Conservation (phyloP, 2,113 vertebrate genomes). For the Mirza zaza region DNA sequence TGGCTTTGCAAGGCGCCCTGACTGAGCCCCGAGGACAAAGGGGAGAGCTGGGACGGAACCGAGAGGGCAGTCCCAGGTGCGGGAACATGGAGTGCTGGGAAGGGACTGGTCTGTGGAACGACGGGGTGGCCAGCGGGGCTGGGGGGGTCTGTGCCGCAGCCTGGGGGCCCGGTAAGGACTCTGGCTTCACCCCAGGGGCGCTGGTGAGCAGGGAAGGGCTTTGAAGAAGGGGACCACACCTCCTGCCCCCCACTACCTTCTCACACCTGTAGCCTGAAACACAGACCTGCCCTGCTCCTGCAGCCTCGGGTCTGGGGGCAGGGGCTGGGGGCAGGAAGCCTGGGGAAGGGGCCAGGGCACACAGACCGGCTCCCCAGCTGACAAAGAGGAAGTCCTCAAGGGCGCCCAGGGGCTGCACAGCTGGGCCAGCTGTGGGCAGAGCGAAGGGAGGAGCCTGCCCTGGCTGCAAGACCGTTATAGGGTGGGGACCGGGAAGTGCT, state of each 20-base stretch:
- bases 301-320: background rate
- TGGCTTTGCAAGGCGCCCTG: background rate
- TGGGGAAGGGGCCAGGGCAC: background rate
- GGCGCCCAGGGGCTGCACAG: background rate
- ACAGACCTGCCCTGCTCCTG: background rate
- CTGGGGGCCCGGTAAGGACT: background rate
- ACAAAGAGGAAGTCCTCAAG: slow-evolving; percentile 53
- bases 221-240: background rate
- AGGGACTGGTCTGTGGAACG: background rate
- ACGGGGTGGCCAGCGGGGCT: background rate
- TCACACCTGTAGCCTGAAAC: background rate
- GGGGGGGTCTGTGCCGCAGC: too few relatives aligned
- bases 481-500: background rate
- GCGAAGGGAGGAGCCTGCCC: background rate
- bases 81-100: background rate
- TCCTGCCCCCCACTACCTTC: background rate
- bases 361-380: background rate
- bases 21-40: background rate
- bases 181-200: background rate
- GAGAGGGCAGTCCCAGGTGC: background rate
- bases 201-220: background rate
- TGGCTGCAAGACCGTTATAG: background rate
- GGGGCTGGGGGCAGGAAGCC: background rate
- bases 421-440: background rate
- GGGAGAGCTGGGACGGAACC: background rate